Percentiles rank a stretch among this genome's conserved stretches.
Conservation (phyloP, 2,888 invertebrate species). For the Epicampocera succincta region DNA sequence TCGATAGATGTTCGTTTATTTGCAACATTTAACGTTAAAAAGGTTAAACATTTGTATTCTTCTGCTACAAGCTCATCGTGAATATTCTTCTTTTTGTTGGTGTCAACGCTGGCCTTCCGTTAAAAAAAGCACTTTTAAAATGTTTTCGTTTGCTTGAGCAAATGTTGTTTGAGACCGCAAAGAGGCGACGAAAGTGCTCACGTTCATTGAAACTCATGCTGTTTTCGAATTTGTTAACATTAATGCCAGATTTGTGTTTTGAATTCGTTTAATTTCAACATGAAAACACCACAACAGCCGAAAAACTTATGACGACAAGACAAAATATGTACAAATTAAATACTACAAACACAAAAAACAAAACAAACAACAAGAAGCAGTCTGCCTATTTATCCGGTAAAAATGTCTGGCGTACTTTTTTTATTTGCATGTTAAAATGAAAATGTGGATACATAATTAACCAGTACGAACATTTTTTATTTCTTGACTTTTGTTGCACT, state of each 20-base stretch:
- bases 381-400: slow-evolving; percentile 57
- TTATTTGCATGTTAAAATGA: not conserved
- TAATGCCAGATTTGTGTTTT: slow-evolving; percentile 67
- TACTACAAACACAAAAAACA: slow-evolving; percentile 18
- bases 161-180: slow-evolving; percentile 33
- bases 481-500: slow-evolving; percentile 34
- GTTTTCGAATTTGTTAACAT: slow-evolving; percentile 69
- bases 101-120: slow-evolving; percentile 35
- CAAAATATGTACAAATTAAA: not conserved
- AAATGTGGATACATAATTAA: slow-evolving; percentile 14
- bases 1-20: slow-evolving; percentile 30
- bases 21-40: slow-evolving; percentile 23
- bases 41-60: not conserved
- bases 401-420: slow-evolving; percentile 39
- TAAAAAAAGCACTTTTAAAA: slow-evolving; percentile 38
- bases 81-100: slow-evolving; percentile 31
- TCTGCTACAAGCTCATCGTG: slow-evolving; percentile 15
- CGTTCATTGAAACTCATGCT: slow-evolving; percentile 63
- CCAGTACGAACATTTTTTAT: not conserved
- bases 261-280: slow-evolving; percentile 65
- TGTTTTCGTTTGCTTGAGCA: slow-evolving; percentile 9
- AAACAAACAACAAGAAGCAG: slow-evolving; percentile 45
- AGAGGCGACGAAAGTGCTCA: slow-evolving; percentile 48
- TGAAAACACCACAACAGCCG: slow-evolving; percentile 32
- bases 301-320: slow-evolving; percentile 29